Base-by-base conservation (phyloP, 2,888 invertebrate species). In the Lamellibrachia satsuma region DNA sequence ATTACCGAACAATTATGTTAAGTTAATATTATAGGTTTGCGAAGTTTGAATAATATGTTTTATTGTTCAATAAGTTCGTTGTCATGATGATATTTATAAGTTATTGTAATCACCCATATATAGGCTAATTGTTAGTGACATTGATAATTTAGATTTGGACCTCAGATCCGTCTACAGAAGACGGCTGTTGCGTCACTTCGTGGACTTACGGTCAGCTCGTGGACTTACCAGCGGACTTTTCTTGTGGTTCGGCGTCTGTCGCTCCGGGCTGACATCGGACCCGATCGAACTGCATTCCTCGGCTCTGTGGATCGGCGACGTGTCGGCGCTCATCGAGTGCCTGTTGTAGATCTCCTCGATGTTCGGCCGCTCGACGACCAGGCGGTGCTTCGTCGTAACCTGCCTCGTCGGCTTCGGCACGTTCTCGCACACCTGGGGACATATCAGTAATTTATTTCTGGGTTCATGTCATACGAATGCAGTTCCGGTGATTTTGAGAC, bases 221-320 rank as follows among this genome's bases (percentile, higher is more conserved):
- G 15, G 22, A 15, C 75, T 75, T 75, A 75, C 75, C 75, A 75
- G 3, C 75, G 75, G 75, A 75, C 75, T 75, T 22, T 75, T 75
- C 75, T 75, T 75, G 75, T 75, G 75, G 75, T 75, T 75, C 22
- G 75, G 75, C 75, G 75, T 75, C 75, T 75, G 75, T 75, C 75
- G 75, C 15, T 75, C 75, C 15, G 75, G 75, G n/a, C 75, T 75
- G 75, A 75, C n/a, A 75, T 75, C 75, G 15, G 75, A 75, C 75
- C 75, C 75, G 75, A 75, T 75, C 6, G 75, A 75, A n/a, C 75
- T 75, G 75, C 75, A 75, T n/a, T 75, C 75, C 22, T 75, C 75
- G 22, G 75, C 22, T 22, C 75, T 75, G 22, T 75, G 75, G 0
- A 22, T 75, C 75, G 75, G 75, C 75, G 75, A 75, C 75, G 75